Evolutionary conservation across 2,797 vertebrate genomes (phyloP).

Genomic region (Meriones psammophilus): DNA sequence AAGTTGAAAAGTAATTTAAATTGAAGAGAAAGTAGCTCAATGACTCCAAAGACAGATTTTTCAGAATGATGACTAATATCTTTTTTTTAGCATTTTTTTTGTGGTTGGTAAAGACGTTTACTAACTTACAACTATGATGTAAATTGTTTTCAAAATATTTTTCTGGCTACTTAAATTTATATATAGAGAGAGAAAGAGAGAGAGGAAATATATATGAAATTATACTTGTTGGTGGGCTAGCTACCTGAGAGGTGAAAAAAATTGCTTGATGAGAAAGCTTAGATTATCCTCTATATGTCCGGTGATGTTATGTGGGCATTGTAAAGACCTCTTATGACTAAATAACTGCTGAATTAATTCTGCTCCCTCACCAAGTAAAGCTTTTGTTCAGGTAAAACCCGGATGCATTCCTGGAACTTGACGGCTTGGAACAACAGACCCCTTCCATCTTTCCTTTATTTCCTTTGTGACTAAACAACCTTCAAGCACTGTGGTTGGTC

Average conservation of each 20-base stretch:
- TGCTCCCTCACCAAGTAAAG: not conserved
- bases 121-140: constrained; percentile 16
- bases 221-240: not conserved
- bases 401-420: not conserved
- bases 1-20: constrained; percentile 21
- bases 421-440: not conserved
- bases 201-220: no score
- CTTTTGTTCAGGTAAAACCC: not conserved
- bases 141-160: constrained; percentile 31
- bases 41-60: not conserved
- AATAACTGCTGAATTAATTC: not conserved
- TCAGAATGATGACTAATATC: not conserved
- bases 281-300: not conserved
- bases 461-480: not conserved
- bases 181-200: not conserved
- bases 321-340: not conserved
- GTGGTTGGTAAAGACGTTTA: not conserved
- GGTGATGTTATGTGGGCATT: not conserved
- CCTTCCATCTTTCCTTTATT: not conserved
- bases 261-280: not conserved
- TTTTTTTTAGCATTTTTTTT: not conserved
- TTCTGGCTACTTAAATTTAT: not conserved
- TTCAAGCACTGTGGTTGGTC: not conserved
- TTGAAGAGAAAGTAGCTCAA: constrained; percentile 1
- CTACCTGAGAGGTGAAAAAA: not conserved